phyloP scores from a whole-genome alignment of 2,888 invertebrate genomes.

The Aphodius sticticus region DNA sequence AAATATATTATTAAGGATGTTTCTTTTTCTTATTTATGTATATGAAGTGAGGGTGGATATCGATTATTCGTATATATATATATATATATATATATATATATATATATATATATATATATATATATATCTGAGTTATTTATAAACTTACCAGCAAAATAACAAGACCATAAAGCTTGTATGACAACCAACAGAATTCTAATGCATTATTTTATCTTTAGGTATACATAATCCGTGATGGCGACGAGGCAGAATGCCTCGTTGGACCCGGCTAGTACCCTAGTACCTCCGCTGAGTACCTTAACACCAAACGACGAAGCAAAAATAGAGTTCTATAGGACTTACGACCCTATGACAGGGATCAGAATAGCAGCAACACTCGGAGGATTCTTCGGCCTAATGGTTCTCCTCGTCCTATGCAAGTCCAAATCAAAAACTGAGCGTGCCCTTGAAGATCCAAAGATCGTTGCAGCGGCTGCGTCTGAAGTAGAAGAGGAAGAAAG shows the following conservation, averaged over 20 bases:
- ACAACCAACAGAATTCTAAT: neutral
- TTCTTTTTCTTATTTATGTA: neutral
- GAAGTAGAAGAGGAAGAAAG: constrained; percentile 81
- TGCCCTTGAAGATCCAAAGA: constrained; percentile 79
- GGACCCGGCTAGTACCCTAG: constrained; percentile 46
- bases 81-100: no score
- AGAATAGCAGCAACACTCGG: constrained; percentile 91
- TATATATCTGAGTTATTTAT: no score
- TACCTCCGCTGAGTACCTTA: constrained; percentile 61
- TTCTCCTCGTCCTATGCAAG: constrained; percentile 89
- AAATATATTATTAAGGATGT: neutral
- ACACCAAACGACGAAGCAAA: constrained; percentile 68
- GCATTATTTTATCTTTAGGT: constrained; percentile 8
- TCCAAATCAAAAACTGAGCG: constrained; percentile 82
- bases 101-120: no score
- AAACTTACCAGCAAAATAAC: no score
- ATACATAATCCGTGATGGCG: constrained; percentile 14
- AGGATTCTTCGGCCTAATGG: constrained; percentile 91
- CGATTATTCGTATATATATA: no score
- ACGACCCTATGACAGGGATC: constrained; percentile 93
- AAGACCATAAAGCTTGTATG: no score
- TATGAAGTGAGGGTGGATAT: no score
- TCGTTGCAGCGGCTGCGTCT: constrained; percentile 76
- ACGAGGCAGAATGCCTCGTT: constrained; percentile 25
- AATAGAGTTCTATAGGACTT: constrained; percentile 86